A percentile compares a stretch with the other conserved stretches of the same genome.
These are phyloP conservation scores for Ibidorhyncha struthersii DNA, from an alignment of 2,113 vertebrate genomes.

Conservation along the genomic window DNA sequence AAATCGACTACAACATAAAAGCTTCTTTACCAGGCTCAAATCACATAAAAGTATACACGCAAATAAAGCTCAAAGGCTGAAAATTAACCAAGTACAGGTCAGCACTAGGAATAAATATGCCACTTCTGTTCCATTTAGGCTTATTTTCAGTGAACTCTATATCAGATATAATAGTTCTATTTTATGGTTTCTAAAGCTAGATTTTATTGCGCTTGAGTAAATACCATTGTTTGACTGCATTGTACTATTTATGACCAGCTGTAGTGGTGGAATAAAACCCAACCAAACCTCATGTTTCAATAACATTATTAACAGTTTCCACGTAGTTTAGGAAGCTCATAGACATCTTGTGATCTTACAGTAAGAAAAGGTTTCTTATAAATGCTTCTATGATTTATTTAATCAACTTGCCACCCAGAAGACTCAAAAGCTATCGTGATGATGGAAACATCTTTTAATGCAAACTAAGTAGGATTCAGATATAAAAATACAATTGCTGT, in stretches of 20 bases:
- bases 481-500: background rate
- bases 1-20: background rate
- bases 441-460: background rate
- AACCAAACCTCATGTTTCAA: rapidly evolving
- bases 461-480: background rate
- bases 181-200: background rate
- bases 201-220: background rate
- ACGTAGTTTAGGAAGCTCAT: background rate
- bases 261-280: rapidly evolving
- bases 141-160: background rate
- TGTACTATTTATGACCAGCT: background rate
- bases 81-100: background rate
- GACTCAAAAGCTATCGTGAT: background rate
- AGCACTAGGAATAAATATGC: background rate
- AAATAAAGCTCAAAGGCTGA: background rate
- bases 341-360: background rate
- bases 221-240: background rate
- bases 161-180: background rate
- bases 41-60: background rate
- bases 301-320: background rate
- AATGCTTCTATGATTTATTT: background rate
- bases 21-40: background rate
- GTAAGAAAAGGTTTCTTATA: background rate
- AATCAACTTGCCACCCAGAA: background rate
- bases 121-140: background rate